phyloP scores from a whole-genome alignment of 2,888 invertebrate genomes.

The Monochamus alternatus region DNA sequence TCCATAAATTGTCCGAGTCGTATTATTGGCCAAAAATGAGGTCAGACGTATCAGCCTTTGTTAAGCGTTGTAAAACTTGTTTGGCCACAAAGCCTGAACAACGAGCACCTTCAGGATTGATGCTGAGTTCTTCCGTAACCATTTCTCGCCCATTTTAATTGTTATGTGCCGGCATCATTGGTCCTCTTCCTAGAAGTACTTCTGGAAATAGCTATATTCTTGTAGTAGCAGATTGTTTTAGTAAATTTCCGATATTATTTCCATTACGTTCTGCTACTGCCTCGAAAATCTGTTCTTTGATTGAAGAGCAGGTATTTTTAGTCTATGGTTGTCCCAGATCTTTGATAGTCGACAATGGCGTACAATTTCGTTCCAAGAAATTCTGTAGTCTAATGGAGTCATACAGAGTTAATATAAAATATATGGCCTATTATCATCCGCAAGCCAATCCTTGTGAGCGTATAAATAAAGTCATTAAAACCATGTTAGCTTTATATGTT shows the following conservation, averaged over 20 bases:
- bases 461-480: slow-evolving; percentile 26
- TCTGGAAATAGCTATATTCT: neutral
- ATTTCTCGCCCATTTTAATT: neutral
- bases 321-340: slow-evolving; percentile 22
- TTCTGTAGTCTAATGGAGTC: slow-evolving; percentile 16
- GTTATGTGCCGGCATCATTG: neutral
- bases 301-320: slow-evolving; percentile 28
- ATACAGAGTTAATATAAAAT: slow-evolving; percentile 22
- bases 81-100: neutral
- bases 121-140: neutral
- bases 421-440: slow-evolving; percentile 34
- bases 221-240: too few relatives aligned
- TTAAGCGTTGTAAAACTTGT: neutral
- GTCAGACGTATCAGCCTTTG: neutral
- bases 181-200: neutral
- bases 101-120: neutral
- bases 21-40: neutral
- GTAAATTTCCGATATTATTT: slow-evolving; percentile 23
- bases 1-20: neutral
- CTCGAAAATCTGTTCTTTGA: neutral
- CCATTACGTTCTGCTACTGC: slow-evolving; percentile 10
- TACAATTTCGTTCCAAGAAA: slow-evolving; percentile 22
- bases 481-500: slow-evolving; percentile 31
- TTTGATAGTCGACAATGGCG: slow-evolving; percentile 31
- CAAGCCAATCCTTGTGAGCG: slow-evolving; percentile 28